Conservation (phyloP, 2,113 vertebrate species). For the Alexandromys fortis region DNA sequence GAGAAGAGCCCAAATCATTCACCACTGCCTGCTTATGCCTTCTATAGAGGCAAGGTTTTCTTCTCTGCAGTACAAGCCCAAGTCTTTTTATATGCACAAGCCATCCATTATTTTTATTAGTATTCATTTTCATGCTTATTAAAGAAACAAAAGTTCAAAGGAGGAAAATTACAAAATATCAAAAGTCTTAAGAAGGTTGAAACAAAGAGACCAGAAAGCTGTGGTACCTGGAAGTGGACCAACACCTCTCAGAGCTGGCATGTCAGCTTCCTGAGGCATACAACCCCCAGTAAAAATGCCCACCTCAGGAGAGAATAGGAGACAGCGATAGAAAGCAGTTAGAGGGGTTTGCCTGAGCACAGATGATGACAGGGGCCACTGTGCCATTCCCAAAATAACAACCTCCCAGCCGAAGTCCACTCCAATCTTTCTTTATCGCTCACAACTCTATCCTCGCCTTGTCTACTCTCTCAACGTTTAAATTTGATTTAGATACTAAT, state of each 20-base stretch:
- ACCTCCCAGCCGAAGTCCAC: background rate
- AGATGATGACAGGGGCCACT: background rate
- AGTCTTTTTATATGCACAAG: background rate
- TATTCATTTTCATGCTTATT: background rate
- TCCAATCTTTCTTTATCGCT: background rate
- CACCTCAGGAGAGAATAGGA: background rate
- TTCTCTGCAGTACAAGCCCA: background rate
- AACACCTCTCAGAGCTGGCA: background rate
- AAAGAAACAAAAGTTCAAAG: constrained; percentile 12
- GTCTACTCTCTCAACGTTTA: background rate
- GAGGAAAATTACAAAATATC: constrained; percentile 42
- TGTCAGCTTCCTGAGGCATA: background rate
- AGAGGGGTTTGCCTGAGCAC: background rate
- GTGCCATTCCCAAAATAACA: background rate
- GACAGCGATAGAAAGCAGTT: background rate
- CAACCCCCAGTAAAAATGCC: background rate
- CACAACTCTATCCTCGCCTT: background rate
- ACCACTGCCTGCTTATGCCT: background rate
- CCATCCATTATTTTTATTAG: background rate
- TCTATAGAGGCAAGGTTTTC: background rate
- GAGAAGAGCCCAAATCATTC: background rate
- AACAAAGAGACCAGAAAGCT: background rate
- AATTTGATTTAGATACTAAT: background rate
- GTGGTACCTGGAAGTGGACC: background rate
- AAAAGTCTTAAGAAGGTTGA: background rate